Conservation (phyloP, 1,140 invertebrate genomes). For the Drosophila pectinifera region DNA sequence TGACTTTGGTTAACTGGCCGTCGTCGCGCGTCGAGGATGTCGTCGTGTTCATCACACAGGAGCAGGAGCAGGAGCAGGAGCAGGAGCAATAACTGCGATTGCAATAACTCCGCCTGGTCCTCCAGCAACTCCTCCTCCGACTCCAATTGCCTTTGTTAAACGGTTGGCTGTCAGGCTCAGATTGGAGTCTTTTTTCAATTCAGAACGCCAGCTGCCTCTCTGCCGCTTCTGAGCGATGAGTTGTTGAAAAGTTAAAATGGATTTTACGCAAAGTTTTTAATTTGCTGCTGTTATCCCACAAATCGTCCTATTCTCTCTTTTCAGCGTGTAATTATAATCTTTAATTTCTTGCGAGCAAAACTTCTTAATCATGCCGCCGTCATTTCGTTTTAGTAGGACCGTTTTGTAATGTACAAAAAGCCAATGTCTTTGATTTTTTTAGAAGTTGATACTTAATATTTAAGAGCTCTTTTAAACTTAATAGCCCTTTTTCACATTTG, state of each 20-base stretch:
- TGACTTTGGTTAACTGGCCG: conserved; percentile 55
- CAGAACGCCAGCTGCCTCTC: conserved; percentile 31
- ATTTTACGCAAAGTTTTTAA: conserved; percentile 67
- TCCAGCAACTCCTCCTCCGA: conserved; percentile 1
- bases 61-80: conserved; percentile 42
- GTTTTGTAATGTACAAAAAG: background rate
- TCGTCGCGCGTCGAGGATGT: conserved; percentile 6
- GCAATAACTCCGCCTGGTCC: conserved; percentile 15
- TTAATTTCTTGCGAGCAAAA: conserved; percentile 18
- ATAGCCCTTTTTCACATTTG: background rate
- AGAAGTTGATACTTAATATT: background rate
- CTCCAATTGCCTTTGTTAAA: conserved; percentile 71
- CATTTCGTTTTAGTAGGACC: conserved; percentile 1
- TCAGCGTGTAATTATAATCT: conserved; percentile 36
- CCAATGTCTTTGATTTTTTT: background rate
- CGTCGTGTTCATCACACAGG: conserved; percentile 58
- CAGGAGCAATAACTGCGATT: conserved; percentile 35
- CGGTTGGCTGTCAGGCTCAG: conserved; percentile 75
- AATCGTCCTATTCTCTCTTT: conserved; percentile 42
- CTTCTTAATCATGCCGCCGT: conserved; percentile 5
- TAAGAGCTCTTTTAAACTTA: background rate
- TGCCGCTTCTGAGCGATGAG: conserved; percentile 46
- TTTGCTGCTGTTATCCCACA: conserved; percentile 50
- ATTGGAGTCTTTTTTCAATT: conserved; percentile 59
- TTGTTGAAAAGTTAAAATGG: conserved; percentile 82